Base-by-base conservation (phyloP, 2,797 vertebrate genomes). In the Pangasius macronema region DNA sequence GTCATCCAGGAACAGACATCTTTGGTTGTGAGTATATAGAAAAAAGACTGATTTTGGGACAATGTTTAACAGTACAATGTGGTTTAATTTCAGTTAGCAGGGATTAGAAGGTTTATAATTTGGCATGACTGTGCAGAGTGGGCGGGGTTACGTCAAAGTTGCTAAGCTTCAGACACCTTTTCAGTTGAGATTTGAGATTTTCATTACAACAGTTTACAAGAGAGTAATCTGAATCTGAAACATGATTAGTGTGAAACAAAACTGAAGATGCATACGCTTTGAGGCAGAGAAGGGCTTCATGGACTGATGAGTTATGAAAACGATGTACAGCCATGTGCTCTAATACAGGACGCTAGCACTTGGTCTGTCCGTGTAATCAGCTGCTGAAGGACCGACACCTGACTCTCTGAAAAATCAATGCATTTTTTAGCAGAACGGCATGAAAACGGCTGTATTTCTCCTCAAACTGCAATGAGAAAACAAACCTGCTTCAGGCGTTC, bases 401-500 rank as follows among this genome's bases (percentile, higher is more conserved):
- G 20, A 27, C 33, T 20, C 11, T 46, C 20, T n/a, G 3, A 27
- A 80, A 80, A 80, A 59, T 11, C 33, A 6, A 80, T 36, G 16
- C 42, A 49, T 55, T 77, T 61, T 46, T 73, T 51, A 82, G 68
- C 67, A 82, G 39, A 82, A 59, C 46, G 46, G 42, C 24, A n/a
- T 2, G 13, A 46, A 49, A 53, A 18, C n/a, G n/a, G 49, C n/a
- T 53, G 20, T 9, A 53, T 55, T 22, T 33, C 49, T 49, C 13
- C 49, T 20, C 18, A 7, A 85, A 77, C 36, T 63, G 27, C n/a
- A 68, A 83, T 81, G 30, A 24, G 18, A 92, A 86, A 85, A 85
- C 70, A 86, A 87, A 85, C 57, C 86, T n/a, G n/a, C n/a, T 73
- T 53, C 33, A 67, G 76, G 70, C 68, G 67, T 91, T 70, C 90